These are phyloP conservation scores for Drosophila kepulauana DNA, from an alignment of 1,140 invertebrate species.

Conservation along the genomic window DNA sequence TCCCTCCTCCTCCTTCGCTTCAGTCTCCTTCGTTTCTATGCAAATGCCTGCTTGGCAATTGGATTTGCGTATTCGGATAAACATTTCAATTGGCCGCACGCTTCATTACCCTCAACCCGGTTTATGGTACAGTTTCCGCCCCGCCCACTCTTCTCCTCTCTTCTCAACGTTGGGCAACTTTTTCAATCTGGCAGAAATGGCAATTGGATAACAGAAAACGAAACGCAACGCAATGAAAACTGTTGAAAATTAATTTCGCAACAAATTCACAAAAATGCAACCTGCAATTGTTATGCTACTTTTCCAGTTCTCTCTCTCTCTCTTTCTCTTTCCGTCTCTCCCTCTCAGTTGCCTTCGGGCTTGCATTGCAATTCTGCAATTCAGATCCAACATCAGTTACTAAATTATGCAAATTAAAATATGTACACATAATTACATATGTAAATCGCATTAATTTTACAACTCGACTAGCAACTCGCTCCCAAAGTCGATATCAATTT, in stretches of 20 bases:
- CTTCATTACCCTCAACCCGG: conserved; percentile 66
- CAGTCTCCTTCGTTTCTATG: conserved; percentile 1
- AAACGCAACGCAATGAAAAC: conserved; percentile 42
- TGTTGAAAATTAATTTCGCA: conserved; percentile 72
- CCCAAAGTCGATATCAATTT: conserved; percentile 72
- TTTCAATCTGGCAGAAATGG: conserved; percentile 63
- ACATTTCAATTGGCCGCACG: conserved; percentile 76
- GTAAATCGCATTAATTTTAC: conserved; percentile 79
- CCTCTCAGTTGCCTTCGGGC: not conserved
- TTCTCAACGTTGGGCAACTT: conserved; percentile 53
- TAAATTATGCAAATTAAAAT: conserved; percentile 83
- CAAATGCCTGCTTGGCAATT: conserved; percentile 61
- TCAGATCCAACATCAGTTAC: conserved; percentile 51
- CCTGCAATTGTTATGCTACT: conserved; percentile 39
- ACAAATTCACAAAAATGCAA: conserved; percentile 44
- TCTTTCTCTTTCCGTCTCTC: not conserved
- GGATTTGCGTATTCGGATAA: conserved; percentile 78
- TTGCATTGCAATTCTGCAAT: conserved; percentile 7
- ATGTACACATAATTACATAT: conserved; percentile 81
- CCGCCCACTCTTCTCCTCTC: no score
- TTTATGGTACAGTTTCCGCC: conserved; percentile 6
- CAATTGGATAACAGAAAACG: conserved; percentile 25
- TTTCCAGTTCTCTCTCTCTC: conserved; percentile 7
- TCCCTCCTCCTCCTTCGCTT: not conserved
- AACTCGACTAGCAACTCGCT: conserved; percentile 39